Conservation (phyloP, 2,797 vertebrate species). For the Kryptolebias ocellatus region DNA sequence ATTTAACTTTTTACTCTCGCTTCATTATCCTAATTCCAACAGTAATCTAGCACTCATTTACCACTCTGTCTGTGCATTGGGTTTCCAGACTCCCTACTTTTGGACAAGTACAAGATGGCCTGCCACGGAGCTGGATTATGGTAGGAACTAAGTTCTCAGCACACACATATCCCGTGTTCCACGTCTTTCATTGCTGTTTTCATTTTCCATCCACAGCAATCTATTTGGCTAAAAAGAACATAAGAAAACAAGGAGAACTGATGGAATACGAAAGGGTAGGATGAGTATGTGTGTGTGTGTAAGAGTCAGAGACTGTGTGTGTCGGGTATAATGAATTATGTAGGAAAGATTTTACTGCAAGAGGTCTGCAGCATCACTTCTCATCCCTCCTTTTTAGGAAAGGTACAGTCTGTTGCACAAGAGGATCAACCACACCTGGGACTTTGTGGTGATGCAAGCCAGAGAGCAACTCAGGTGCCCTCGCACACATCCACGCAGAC, state of each 20-base stretch:
- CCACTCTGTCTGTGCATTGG: slow-evolving; percentile 11
- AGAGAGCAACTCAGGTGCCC: slow-evolving; percentile 91
- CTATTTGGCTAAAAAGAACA: slow-evolving; percentile 95
- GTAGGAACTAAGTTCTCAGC: slow-evolving; percentile 71
- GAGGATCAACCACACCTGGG: slow-evolving; percentile 93
- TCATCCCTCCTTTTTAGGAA: slow-evolving; percentile 76
- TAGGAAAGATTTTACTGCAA: slow-evolving; percentile 1
- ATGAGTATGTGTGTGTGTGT: slow-evolving; percentile 9
- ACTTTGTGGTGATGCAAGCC: slow-evolving; percentile 96
- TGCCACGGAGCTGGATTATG: slow-evolving; percentile 91
- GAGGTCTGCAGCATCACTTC: slow-evolving; percentile 7
- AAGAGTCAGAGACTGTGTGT: background rate
- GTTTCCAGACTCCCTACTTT: slow-evolving; percentile 90
- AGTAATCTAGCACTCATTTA: slow-evolving; percentile 54
- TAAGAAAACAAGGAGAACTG: slow-evolving; percentile 90
- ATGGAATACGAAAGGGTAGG: slow-evolving; percentile 91
- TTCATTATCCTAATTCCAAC: slow-evolving; percentile 42
- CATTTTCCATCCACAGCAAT: slow-evolving; percentile 81
- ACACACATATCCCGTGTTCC: background rate
- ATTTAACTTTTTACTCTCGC: slow-evolving; percentile 11
- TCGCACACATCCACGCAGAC: background rate
- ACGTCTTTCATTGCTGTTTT: background rate
- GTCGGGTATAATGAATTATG: slow-evolving; percentile 20
- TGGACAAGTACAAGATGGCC: slow-evolving; percentile 93
- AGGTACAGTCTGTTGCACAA: slow-evolving; percentile 90